Conservation (phyloP, 2,888 invertebrate genomes). For the Villa cingulata region DNA sequence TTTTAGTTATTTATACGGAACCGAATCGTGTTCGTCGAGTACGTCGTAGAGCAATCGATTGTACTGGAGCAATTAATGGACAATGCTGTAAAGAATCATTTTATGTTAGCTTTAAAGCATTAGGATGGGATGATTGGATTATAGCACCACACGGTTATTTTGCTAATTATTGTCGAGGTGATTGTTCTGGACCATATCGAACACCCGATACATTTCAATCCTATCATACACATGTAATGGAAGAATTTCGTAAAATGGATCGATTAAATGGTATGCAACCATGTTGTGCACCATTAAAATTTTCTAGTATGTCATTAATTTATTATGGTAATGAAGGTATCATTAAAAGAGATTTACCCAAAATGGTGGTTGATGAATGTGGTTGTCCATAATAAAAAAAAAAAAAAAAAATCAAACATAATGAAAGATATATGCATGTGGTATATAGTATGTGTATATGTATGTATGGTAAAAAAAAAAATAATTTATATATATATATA, state of each 20-base stretch:
- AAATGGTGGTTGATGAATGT: conserved; percentile 94
- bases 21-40: conserved; percentile 54
- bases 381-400: conserved; percentile 61
- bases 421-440: too few species aligned
- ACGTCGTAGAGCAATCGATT: conserved; percentile 71
- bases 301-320: conserved; percentile 83
- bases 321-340: conserved; percentile 79
- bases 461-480: too few species aligned
- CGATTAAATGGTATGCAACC: conserved; percentile 67
- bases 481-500: too few species aligned
- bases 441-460: too few species aligned
- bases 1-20: conserved; percentile 68
- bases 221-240: conserved; percentile 83
- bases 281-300: conserved; percentile 84
- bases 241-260: conserved; percentile 70
- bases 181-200: conserved; percentile 62
- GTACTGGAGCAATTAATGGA: conserved; percentile 49
- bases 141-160: conserved; percentile 82
- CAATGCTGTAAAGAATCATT: conserved; percentile 83
- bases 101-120: conserved; percentile 79
- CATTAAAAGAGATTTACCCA: conserved; percentile 84
- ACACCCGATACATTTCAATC: conserved; percentile 72
- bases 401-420: background rate
- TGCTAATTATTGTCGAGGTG: conserved; percentile 87
- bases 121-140: conserved; percentile 94